These are phyloP conservation scores for Zosterops lateralis DNA, from an alignment of 2,113 vertebrate genomes.

Conservation along the genomic window DNA sequence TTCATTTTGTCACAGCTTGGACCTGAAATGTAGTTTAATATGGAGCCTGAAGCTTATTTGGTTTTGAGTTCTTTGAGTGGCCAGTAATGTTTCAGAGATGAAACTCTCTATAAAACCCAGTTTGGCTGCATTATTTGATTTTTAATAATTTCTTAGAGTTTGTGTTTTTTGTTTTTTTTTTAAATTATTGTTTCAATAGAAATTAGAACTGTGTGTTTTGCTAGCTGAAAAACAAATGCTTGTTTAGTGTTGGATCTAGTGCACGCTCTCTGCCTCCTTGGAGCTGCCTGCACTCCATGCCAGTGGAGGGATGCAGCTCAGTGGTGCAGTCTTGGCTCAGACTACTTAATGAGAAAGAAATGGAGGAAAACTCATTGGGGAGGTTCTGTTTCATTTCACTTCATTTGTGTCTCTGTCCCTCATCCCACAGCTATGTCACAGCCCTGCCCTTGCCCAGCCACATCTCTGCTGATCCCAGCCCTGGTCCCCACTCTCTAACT, in stretches of 20 bases:
- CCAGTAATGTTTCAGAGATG: background rate
- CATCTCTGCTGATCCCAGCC: background rate
- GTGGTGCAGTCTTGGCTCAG: background rate
- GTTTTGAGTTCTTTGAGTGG: background rate
- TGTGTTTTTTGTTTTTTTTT: background rate
- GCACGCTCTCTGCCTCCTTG: rapidly evolving
- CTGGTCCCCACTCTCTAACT: background rate
- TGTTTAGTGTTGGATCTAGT: rapidly evolving
- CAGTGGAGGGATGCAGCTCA: background rate
- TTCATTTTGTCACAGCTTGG: background rate
- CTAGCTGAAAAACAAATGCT: background rate
- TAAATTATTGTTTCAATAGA: background rate
- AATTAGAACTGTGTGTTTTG: background rate
- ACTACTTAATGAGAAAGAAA: background rate
- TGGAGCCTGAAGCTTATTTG: background rate
- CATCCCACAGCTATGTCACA: background rate
- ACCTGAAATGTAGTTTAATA: background rate
- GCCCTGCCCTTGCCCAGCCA: background rate
- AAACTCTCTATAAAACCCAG: background rate
- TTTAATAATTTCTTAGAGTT: background rate
- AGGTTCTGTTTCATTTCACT: background rate
- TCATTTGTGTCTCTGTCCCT: background rate
- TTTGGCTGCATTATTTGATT: background rate
- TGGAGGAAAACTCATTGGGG: rapidly evolving
- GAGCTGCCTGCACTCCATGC: background rate